Evolutionary conservation across 2,113 vertebrate species (phyloP).

Genomic region (Rhabdomys dilectus): DNA sequence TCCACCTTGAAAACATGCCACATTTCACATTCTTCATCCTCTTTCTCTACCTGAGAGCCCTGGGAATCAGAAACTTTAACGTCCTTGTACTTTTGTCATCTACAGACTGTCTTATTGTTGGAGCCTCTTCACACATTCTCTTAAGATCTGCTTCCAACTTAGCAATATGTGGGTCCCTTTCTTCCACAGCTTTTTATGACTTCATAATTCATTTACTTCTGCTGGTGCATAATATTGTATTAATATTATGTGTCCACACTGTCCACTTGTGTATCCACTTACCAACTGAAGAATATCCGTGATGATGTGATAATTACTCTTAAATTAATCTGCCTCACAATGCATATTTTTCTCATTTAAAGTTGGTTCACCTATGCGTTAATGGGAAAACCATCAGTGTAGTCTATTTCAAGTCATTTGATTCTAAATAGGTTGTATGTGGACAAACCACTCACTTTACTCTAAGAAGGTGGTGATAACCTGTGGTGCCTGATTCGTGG

Average conservation of each 20-base stretch:
- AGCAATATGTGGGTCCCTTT: not conserved
- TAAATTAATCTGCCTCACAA: not conserved
- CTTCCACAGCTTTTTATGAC: not conserved
- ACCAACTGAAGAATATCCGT: not conserved
- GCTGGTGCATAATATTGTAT: not conserved
- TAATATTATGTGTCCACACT: not conserved
- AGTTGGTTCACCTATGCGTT: not conserved
- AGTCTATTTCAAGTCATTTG: not conserved
- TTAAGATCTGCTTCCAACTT: not conserved
- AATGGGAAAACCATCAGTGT: not conserved
- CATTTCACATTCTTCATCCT: not conserved
- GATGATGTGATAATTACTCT: slow-evolving; percentile 7
- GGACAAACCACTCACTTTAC: slow-evolving; percentile 33
- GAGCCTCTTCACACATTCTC: not conserved
- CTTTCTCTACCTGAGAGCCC: not conserved
- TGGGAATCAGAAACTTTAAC: not conserved
- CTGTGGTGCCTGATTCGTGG: not conserved
- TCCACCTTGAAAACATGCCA: not conserved
- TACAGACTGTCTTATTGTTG: not conserved
- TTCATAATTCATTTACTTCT: not conserved
- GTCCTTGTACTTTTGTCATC: not conserved
- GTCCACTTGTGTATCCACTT: not conserved
- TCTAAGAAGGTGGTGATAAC: not conserved
- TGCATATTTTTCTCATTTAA: slow-evolving; percentile 1
- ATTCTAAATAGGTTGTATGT: not conserved